phyloP scores from a whole-genome alignment of 2,113 vertebrate species.

The Phasianus colchicus region DNA sequence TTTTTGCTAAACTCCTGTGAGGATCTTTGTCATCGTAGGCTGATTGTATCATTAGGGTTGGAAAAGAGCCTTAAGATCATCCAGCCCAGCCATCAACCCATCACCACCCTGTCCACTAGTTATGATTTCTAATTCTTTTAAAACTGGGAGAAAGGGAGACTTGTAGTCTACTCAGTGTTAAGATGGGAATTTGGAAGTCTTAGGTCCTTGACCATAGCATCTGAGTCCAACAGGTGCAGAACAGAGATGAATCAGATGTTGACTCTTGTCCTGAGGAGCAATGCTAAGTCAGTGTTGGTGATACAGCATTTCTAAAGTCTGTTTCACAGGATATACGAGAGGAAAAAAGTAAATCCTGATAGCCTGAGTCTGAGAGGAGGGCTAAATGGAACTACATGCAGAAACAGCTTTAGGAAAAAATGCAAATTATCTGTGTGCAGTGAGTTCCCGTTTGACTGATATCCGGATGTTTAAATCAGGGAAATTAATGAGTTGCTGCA shows the following conservation, averaged over 20 bases:
- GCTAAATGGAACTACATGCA: background rate
- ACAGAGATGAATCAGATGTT: background rate
- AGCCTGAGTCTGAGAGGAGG: background rate
- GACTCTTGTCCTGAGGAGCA: background rate
- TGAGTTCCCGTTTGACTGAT: background rate
- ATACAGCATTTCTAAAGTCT: background rate
- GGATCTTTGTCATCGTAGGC: background rate
- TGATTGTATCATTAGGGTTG: no score
- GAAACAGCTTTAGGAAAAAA: background rate
- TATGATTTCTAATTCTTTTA: background rate
- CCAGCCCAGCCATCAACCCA: no score
- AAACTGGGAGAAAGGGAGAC: background rate
- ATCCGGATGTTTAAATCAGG: background rate
- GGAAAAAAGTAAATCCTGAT: fast-evolving
- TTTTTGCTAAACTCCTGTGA: background rate
- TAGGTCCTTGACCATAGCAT: background rate
- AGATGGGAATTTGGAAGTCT: background rate
- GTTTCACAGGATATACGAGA: background rate
- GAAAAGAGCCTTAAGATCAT: no score
- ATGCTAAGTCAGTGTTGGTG: fast-evolving
- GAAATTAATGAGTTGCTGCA: background rate
- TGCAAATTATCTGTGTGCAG: background rate
- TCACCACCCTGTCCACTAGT: background rate
- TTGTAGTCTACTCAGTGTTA: background rate
- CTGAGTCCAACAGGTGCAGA: background rate